These are phyloP conservation scores for Halichoeres trimaculatus DNA, from an alignment of 2,113 vertebrate genomes.

Conservation along the genomic window DNA sequence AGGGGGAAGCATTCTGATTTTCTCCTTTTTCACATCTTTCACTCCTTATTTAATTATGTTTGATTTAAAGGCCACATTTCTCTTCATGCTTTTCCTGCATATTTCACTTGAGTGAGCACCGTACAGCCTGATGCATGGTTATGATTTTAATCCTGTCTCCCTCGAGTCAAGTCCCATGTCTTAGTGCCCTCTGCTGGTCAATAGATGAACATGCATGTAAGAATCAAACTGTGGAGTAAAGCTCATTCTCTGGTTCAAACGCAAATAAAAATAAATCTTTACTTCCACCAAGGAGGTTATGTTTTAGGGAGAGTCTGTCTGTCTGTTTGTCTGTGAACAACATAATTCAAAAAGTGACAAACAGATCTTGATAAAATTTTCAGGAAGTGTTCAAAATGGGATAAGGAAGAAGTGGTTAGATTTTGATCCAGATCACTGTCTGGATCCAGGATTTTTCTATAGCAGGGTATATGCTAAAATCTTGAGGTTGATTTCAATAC, in stretches of 20 bases:
- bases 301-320: too few species aligned
- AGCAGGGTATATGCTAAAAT: too few species aligned
- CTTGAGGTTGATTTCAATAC: too few species aligned
- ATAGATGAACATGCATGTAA: not conserved
- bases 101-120: not conserved
- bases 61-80: constrained; percentile 8
- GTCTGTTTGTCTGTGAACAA: too few species aligned
- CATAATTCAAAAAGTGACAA: too few species aligned
- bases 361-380: too few species aligned
- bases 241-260: not conserved
- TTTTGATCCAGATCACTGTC: too few species aligned
- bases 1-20: not conserved
- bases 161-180: not conserved
- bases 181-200: constrained; percentile 69
- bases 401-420: too few species aligned
- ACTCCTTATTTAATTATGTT: not conserved
- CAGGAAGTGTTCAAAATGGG: too few species aligned
- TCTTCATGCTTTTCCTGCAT: not conserved
- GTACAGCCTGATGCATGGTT: not conserved
- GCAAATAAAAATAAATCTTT: too few species aligned
- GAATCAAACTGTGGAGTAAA: not conserved
- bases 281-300: too few species aligned
- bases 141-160: not conserved
- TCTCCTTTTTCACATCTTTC: not conserved
- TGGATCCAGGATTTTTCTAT: too few species aligned